These are phyloP conservation scores for Grus americana DNA, from an alignment of 2,113 vertebrate species.

Conservation along the genomic window DNA sequence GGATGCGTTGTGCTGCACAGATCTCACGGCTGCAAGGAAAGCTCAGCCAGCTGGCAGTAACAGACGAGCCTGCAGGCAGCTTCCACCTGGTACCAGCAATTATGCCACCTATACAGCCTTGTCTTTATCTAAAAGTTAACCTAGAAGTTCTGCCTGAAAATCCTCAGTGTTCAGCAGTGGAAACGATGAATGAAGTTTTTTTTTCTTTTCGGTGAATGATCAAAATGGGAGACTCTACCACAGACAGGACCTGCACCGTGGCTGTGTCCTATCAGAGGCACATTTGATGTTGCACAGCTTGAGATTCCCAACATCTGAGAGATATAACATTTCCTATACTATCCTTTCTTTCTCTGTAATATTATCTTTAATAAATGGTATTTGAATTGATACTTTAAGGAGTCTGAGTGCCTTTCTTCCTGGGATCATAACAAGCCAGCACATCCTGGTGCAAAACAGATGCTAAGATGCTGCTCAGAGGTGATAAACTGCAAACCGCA, in stretches of 20 bases:
- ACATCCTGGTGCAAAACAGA: background rate
- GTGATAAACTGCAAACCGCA: background rate
- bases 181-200: background rate
- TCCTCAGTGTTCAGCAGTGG: background rate
- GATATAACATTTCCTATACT: background rate
- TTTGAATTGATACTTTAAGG: background rate
- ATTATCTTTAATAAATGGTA: background rate
- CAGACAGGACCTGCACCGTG: background rate
- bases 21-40: background rate
- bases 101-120: rapidly evolving
- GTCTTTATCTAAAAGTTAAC: background rate
- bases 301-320: background rate
- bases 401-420: background rate
- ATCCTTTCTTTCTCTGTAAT: background rate
- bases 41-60: background rate
- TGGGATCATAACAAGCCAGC: background rate
- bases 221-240: background rate
- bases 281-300: background rate
- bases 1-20: background rate
- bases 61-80: background rate
- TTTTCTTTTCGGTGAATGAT: background rate
- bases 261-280: background rate
- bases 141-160: background rate
- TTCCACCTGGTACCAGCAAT: background rate
- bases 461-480: background rate